Conservation (phyloP, 92 coral and sea anemone genomes). For the Pocillopora grandis region DNA sequence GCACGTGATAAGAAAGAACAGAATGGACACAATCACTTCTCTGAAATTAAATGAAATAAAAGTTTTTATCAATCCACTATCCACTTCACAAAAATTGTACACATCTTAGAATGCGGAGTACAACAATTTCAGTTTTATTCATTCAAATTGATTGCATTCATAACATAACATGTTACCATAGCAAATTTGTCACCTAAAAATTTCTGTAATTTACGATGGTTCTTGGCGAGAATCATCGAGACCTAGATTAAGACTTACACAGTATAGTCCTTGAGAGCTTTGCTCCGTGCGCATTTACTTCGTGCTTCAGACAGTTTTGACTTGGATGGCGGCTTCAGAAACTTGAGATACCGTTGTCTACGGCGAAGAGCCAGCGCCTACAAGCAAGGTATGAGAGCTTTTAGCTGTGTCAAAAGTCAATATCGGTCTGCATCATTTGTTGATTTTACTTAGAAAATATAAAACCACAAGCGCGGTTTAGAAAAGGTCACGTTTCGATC, state of each 20-base stretch:
- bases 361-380: conserved; percentile 67
- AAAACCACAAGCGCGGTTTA: too few species aligned
- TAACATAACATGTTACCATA: too few species aligned
- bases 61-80: not conserved
- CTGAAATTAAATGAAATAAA: conserved; percentile 30
- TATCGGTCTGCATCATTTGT: too few species aligned
- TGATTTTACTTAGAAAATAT: too few species aligned
- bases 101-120: too few species aligned
- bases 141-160: too few species aligned
- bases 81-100: not conserved
- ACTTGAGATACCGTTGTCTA: conserved; percentile 73
- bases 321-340: conserved; percentile 65
- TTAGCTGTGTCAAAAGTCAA: too few species aligned
- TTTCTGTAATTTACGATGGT: too few species aligned
- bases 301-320: conserved; percentile 42
- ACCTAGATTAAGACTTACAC: conserved; percentile 25
- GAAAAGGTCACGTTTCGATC: too few species aligned
- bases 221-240: too few species aligned
- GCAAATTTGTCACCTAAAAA: too few species aligned
- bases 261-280: conserved; percentile 46
- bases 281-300: conserved; percentile 48
- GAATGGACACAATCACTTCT: conserved; percentile 45
- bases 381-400: not conserved
- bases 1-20: conserved; percentile 59
- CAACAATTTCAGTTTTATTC: too few species aligned